Conservation (phyloP, 2,113 vertebrate species). For the Megaceryle torquata region DNA sequence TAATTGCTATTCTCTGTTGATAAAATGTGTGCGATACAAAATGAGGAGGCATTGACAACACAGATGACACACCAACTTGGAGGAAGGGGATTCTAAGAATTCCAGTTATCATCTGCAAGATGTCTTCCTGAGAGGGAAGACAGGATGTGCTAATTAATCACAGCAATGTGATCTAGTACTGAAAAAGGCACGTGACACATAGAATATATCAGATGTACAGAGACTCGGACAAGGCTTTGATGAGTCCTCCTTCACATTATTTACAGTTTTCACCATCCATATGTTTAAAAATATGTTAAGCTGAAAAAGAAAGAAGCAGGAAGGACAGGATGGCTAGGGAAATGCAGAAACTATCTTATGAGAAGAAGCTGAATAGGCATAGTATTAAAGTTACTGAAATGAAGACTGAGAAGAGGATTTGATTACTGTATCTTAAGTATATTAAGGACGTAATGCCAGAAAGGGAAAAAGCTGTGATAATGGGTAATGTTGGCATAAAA, state of each 20-base stretch:
- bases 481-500: neutral
- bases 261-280: neutral
- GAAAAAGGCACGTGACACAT: neutral
- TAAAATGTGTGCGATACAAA: neutral
- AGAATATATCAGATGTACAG: neutral
- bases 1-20: neutral
- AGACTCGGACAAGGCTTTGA: neutral
- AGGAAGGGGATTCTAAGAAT: neutral
- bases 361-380: neutral
- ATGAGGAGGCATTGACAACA: neutral
- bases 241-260: neutral
- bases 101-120: neutral
- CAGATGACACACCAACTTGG: neutral
- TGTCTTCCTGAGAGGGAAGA: neutral
- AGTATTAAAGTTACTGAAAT: neutral
- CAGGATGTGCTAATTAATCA: neutral
- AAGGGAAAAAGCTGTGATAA: neutral
- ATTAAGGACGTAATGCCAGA: neutral
- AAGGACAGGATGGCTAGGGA: neutral
- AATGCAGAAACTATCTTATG: neutral
- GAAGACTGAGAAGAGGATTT: neutral
- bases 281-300: neutral
- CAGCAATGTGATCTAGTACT: neutral
- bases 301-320: neutral
- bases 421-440: neutral